Percentiles rank a stretch among this genome's conserved stretches.
Evolutionary conservation across 2,113 vertebrate genomes (phyloP).

Genomic region (Coracopsis vasa): DNA sequence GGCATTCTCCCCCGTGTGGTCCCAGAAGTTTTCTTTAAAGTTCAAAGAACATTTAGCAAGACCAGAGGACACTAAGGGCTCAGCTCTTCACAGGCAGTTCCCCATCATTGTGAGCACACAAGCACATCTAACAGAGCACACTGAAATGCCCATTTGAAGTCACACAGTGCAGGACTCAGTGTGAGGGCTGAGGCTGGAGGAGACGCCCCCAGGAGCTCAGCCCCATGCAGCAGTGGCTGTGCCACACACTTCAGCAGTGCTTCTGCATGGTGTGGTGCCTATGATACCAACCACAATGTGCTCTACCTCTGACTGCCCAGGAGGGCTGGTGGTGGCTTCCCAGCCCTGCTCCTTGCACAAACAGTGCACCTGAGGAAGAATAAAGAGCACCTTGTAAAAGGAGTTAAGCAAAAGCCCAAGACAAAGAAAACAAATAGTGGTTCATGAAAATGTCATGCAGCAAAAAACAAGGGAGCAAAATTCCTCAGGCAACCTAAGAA

Average conservation of each 20-base stretch:
- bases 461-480: background rate
- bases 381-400: background rate
- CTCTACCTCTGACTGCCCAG: background rate
- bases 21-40: background rate
- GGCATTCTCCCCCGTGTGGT: background rate
- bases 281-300: background rate
- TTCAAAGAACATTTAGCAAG: background rate
- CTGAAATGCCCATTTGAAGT: background rate
- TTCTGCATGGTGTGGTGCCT: background rate
- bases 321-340: background rate
- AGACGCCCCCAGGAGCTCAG: background rate
- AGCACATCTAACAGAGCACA: background rate
- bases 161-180: background rate
- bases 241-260: background rate
- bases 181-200: background rate
- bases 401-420: background rate
- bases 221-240: too few relatives aligned
- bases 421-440: background rate
- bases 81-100: background rate
- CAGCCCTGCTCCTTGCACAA: background rate
- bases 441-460: background rate
- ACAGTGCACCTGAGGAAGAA: background rate
- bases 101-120: accelerated
- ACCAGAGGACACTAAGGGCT: background rate
- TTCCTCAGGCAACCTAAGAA: background rate